Evolutionary conservation across 2,797 vertebrate genomes (phyloP).

Genomic region (Eupleurogrammus muticus): DNA sequence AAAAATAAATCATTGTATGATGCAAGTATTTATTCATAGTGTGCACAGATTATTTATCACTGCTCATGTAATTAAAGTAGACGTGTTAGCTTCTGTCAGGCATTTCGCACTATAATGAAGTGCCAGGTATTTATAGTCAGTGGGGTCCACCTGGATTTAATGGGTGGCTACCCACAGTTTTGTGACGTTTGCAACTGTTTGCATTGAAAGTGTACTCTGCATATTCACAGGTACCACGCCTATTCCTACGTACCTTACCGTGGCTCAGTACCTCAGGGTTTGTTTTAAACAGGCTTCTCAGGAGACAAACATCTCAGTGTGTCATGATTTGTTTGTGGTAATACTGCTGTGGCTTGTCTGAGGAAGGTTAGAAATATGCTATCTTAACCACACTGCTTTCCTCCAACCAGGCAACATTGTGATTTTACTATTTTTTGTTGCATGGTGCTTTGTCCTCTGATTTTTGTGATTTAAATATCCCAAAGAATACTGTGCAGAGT

Average conservation of each 20-base stretch:
- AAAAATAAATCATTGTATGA: too few species aligned
- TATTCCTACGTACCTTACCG: neutral
- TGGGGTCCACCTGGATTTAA: constrained; percentile 12
- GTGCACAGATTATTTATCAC: neutral
- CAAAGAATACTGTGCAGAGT: too few species aligned
- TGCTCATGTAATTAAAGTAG: neutral
- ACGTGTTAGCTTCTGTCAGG: constrained; percentile 13
- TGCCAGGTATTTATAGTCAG: neutral
- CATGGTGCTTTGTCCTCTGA: too few species aligned
- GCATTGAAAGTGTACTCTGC: neutral
- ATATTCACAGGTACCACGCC: neutral
- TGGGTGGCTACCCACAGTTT: neutral
- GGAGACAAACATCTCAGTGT: neutral
- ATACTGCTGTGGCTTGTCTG: neutral
- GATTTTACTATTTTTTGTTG: neutral
- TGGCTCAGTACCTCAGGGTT: neutral
- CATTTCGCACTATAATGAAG: neutral
- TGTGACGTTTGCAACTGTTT: neutral
- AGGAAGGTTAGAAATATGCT: neutral
- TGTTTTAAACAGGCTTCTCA: neutral
- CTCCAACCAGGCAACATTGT: neutral
- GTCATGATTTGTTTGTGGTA: constrained; percentile 5
- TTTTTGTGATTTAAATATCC: too few species aligned
- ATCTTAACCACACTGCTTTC: neutral
- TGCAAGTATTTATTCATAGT: neutral